phyloP scores from a whole-genome alignment of 2,888 invertebrate species.

The Empis stercorea region DNA sequence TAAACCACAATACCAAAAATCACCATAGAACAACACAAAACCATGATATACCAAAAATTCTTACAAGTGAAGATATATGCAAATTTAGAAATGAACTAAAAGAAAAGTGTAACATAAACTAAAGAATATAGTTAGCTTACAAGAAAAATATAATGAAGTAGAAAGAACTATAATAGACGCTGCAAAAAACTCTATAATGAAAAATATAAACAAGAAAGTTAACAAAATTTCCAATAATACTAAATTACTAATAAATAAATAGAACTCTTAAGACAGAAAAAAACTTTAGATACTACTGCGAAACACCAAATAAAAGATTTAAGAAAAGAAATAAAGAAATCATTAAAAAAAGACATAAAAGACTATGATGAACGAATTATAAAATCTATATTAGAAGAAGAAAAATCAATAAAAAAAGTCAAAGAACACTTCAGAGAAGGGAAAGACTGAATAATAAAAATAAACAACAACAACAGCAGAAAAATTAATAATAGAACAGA shows the following conservation, averaged over 20 bases:
- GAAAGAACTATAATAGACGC: not conserved
- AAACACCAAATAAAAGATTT: not conserved
- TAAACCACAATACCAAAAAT: not conserved
- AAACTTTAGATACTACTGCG: not conserved
- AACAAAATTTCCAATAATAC: not conserved
- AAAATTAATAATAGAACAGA: no score
- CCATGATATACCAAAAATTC: not conserved
- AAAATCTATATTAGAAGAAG: not conserved
- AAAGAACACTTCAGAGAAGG: constrained; percentile 4
- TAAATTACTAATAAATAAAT: not conserved
- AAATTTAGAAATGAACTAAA: no score
- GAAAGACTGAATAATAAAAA: not conserved
- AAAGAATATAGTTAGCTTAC: not conserved
- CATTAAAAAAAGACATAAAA: not conserved
- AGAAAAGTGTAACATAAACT: not conserved
- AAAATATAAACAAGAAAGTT: not conserved
- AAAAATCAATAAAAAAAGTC: constrained; percentile 2
- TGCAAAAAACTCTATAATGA: not conserved
- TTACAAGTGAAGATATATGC: constrained; percentile 2
- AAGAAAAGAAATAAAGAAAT: not conserved
- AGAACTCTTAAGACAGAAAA: not conserved
- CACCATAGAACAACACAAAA: not conserved
- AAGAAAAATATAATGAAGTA: constrained; percentile 1
- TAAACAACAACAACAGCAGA: no score
- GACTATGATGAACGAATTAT: not conserved